phyloP scores from a whole-genome alignment of 2,888 invertebrate genomes.

The Agrotis clavis region DNA sequence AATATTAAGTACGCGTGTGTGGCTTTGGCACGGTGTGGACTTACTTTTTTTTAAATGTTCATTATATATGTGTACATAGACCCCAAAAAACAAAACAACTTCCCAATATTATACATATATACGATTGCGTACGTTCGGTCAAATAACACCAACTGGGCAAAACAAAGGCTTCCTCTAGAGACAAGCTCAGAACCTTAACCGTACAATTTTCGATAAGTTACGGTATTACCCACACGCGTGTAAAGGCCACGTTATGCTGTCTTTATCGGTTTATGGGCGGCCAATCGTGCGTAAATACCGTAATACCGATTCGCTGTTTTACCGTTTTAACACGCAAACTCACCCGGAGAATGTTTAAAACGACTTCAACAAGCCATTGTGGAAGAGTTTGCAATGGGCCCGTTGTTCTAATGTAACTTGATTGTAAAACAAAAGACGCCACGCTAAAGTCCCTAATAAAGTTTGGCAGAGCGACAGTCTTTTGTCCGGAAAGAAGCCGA shows the following conservation, averaged over 20 bases:
- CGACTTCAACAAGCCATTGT: slow-evolving; percentile 80
- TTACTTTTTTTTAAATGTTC: neutral
- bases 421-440: slow-evolving; percentile 83
- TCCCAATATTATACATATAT: no score
- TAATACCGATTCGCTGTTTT: slow-evolving; percentile 33
- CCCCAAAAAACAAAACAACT: neutral
- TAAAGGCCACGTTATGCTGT: slow-evolving; percentile 57
- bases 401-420: slow-evolving; percentile 83
- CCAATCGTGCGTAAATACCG: slow-evolving; percentile 81
- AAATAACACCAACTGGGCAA: slow-evolving; percentile 50
- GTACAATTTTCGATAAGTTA: slow-evolving; percentile 74
- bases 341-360: slow-evolving; percentile 78
- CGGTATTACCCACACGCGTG: slow-evolving; percentile 62
- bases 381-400: slow-evolving; percentile 73
- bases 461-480: slow-evolving; percentile 81
- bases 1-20: neutral
- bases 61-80: no score
- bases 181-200: slow-evolving; percentile 64
- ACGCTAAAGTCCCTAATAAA: slow-evolving; percentile 75
- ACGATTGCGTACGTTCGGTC: slow-evolving; percentile 21
- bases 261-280: slow-evolving; percentile 76
- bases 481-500: slow-evolving; percentile 82
- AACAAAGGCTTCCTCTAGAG: slow-evolving; percentile 69
- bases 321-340: slow-evolving; percentile 75
- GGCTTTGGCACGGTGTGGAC: neutral